These are phyloP conservation scores for Taurulus bubalis DNA, from an alignment of 2,113 vertebrate species.

Conservation along the genomic window DNA sequence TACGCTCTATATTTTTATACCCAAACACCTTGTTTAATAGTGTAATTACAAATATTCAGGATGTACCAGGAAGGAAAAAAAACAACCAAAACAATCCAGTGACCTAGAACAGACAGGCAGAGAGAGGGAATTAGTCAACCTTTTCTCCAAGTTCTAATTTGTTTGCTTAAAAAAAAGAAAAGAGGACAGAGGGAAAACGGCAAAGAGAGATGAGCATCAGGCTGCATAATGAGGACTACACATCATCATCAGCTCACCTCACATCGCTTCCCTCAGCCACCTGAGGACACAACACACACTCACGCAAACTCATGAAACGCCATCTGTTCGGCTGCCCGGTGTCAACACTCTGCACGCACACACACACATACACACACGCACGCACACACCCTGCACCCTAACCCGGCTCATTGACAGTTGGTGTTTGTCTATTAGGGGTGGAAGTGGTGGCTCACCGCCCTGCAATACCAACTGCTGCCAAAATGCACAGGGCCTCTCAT, in stretches of 20 bases:
- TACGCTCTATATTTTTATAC: not conserved
- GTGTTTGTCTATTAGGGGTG: constrained; percentile 49
- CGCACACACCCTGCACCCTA: constrained; percentile 15
- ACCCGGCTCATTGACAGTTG: constrained; percentile 56
- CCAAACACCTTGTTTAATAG: not conserved
- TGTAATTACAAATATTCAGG: not conserved
- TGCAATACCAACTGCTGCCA: constrained; percentile 28
- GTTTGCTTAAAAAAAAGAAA: constrained; percentile 30
- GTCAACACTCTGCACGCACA: constrained; percentile 6
- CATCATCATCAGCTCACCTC: constrained; percentile 77
- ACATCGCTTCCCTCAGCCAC: constrained; percentile 69
- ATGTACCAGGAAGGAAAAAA: not conserved
- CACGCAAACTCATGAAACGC: constrained; percentile 43
- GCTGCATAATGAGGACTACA: constrained; percentile 68
- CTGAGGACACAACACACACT: constrained; percentile 60
- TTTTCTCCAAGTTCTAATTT: constrained; percentile 40
- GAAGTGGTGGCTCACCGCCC: constrained; percentile 22
- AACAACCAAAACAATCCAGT: too few relatives aligned
- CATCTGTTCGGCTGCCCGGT: constrained; percentile 62
- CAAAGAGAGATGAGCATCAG: constrained; percentile 48
- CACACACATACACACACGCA: not conserved
- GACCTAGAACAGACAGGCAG: not conserved
- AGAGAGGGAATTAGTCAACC: constrained; percentile 13
- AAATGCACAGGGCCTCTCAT: constrained; percentile 11
- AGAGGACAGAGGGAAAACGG: constrained; percentile 37